A percentile compares a stretch with the other conserved stretches of the same genome.
These are phyloP conservation scores for Baccha elongata DNA, from an alignment of 2,888 invertebrate species.

Conservation along the genomic window DNA sequence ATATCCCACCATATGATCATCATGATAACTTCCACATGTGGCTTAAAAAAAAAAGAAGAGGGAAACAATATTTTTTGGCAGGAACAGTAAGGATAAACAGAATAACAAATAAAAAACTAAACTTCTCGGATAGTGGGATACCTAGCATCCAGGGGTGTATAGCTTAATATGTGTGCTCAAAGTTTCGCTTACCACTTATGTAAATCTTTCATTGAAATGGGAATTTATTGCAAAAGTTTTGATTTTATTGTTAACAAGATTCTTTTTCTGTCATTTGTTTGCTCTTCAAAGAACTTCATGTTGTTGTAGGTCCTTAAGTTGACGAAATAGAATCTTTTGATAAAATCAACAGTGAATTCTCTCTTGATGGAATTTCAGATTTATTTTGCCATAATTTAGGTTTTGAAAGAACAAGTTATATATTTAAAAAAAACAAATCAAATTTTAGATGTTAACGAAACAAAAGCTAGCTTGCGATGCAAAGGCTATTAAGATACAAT, in stretches of 20 bases:
- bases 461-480: too few relatives aligned
- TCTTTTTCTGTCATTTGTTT: slow-evolving; percentile 24
- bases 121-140: too few relatives aligned
- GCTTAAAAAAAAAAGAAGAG: slow-evolving; percentile 39
- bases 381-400: too few relatives aligned
- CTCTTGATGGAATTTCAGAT: too few relatives aligned
- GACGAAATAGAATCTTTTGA: slow-evolving; percentile 58
- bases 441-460: too few relatives aligned
- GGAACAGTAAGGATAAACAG: neutral
- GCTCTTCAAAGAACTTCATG: slow-evolving; percentile 46
- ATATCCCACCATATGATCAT: slow-evolving; percentile 52
- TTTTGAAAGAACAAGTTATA: too few relatives aligned
- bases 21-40: slow-evolving; percentile 62
- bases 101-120: slow-evolving; percentile 30
- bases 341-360: too few relatives aligned
- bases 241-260: slow-evolving; percentile 71
- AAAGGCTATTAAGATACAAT: too few relatives aligned
- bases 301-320: slow-evolving; percentile 43
- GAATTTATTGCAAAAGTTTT: slow-evolving; percentile 72
- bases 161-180: slow-evolving; percentile 53
- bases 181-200: slow-evolving; percentile 69
- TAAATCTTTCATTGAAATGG: slow-evolving; percentile 68
- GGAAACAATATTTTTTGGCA: slow-evolving; percentile 28
- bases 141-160: slow-evolving; percentile 63
- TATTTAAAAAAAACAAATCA: too few relatives aligned